Conservation (phyloP, 35 echinoderm and acorn worm species). For the Strongylocentrotus purpuratus region DNA sequence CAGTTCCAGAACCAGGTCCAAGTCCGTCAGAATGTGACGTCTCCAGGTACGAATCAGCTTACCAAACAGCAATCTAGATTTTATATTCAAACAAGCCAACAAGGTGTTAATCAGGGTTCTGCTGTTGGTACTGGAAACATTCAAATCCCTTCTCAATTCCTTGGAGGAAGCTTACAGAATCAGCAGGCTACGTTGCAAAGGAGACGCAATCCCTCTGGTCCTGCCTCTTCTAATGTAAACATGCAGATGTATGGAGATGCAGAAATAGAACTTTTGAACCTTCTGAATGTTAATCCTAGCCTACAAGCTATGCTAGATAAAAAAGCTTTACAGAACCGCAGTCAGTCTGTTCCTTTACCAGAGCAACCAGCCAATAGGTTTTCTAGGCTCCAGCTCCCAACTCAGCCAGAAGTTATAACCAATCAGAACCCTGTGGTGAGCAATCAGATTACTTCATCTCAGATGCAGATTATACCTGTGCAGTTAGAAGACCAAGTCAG, state of each 20-base stretch:
- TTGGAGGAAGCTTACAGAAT: not conserved
- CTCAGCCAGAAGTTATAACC: not conserved
- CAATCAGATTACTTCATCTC: constrained; percentile 13
- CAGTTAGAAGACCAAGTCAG: not conserved
- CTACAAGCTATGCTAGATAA: constrained; percentile 16
- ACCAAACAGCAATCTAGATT: not conserved
- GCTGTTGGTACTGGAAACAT: not conserved
- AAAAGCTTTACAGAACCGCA: constrained; percentile 38
- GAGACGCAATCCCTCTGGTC: constrained; percentile 65
- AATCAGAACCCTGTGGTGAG: not conserved
- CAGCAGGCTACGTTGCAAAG: not conserved
- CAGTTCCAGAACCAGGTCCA: constrained; percentile 40
- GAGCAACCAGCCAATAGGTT: constrained; percentile 59
- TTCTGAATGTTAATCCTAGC: constrained; percentile 12
- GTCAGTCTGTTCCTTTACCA: constrained; percentile 75
- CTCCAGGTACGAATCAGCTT: constrained; percentile 45
- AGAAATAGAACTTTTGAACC: constrained; percentile 30
- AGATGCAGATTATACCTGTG: constrained; percentile 10
- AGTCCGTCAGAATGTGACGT: constrained; percentile 32
- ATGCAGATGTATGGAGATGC: constrained; percentile 8
- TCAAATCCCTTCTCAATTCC: not conserved
- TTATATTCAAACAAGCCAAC: not conserved
- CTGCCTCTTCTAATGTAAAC: constrained; percentile 41
- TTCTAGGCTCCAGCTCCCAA: not conserved
- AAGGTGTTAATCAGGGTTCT: not conserved